Base-by-base conservation (phyloP, 1,140 invertebrate species). In the Mactra quadrangularis region DNA sequence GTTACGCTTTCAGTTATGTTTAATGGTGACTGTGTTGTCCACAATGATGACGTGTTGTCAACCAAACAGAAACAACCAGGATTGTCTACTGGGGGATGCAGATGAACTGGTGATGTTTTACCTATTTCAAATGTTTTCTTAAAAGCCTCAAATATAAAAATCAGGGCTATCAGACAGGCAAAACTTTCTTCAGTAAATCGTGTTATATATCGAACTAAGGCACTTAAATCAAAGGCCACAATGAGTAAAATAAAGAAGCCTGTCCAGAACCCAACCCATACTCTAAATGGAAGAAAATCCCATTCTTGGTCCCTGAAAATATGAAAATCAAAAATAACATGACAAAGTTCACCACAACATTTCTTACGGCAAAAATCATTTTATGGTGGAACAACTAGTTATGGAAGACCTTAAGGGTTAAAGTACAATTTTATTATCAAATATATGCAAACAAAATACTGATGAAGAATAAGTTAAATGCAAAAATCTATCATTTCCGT, bases 151-250 rank as follows among this genome's bases (percentile, higher is more conserved):
- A 97, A 98, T 91, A 99, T 99, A 93, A 99, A 99, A 90, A 99
- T 99, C 86, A 99, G 96, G 1, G 98, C 98, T 89, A 99, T 99
- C 9, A 99, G 94, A 1, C 97, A 98, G 29, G 99, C 99, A 93
- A 99, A 99, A 91, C 98, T 99, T 94, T 99, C 99, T 94, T 99
- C 99, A 0, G 99, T 99, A 93, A 99, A 99, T 29, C 99, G 95
- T 6, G 99, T 99, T 76, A 99, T 99, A 92, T 99, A 99, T 91
- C 98, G 99, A 25, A 99, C 98, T 62, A 99, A 95, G 70, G 98
- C 97, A 92, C 97, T 98, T 0, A 98, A 97, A 94, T 99, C 99
- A 22, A 99, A 95, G 3, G 98, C 97, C 31, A 99, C 97, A 86
- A 99, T 95, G 38, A 97, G 94, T 11, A 99, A 82, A 59, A 99